These are phyloP conservation scores for Nipponia nippon DNA, from an alignment of 2,113 vertebrate species.

Conservation along the genomic window DNA sequence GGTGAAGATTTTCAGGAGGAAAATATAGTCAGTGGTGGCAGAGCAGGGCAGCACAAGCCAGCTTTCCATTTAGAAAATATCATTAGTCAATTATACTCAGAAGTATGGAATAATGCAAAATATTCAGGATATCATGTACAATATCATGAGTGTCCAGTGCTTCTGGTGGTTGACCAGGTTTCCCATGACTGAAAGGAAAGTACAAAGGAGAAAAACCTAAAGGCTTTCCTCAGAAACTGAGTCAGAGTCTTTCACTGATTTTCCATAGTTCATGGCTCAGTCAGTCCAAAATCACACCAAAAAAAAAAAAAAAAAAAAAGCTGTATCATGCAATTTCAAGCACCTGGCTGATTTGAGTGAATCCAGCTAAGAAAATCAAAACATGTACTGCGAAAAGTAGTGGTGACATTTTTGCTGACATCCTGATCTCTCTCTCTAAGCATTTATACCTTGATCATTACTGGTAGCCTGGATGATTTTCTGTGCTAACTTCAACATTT, in stretches of 20 bases:
- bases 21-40: not conserved
- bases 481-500: constrained; percentile 53
- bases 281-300: too few relatives aligned
- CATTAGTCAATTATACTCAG: not conserved
- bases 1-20: not conserved
- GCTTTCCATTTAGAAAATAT: not conserved
- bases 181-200: not conserved
- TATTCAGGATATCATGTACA: not conserved
- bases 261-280: not conserved
- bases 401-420: constrained; percentile 60
- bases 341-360: constrained; percentile 20
- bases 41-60: not conserved
- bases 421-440: constrained; percentile 29
- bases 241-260: not conserved
- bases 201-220: not conserved
- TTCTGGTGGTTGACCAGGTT: not conserved
- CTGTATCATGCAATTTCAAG: constrained; percentile 30
- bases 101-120: not conserved
- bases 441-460: constrained; percentile 42
- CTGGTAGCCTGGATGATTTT: constrained; percentile 36
- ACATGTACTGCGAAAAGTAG: constrained; percentile 26
- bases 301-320: not conserved
- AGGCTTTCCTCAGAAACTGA: not conserved
- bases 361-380: constrained; percentile 27
- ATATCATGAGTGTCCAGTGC: not conserved